Conservation (phyloP, 2,113 vertebrate genomes). For the Lepisosteus osseus region DNA sequence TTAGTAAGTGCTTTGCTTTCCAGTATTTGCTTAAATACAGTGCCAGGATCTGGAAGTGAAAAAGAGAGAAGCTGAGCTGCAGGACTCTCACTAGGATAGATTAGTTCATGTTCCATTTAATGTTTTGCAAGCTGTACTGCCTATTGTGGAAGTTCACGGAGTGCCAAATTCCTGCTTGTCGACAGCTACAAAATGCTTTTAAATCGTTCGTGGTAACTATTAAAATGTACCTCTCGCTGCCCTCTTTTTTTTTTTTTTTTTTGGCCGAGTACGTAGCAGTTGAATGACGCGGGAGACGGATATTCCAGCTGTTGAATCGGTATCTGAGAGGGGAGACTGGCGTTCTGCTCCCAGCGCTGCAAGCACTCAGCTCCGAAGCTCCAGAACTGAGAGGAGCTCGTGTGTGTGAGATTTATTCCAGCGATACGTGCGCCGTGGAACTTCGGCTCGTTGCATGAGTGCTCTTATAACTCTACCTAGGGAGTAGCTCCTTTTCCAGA, state of each 20-base stretch:
- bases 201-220: not conserved
- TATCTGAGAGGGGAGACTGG: not conserved
- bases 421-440: too few relatives aligned
- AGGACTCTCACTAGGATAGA: not conserved
- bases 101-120: not conserved
- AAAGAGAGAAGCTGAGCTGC: not conserved
- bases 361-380: too few relatives aligned
- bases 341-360: too few relatives aligned
- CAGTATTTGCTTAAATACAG: too few relatives aligned
- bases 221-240: constrained; percentile 1
- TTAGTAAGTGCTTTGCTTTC: not conserved
- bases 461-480: too few relatives aligned
- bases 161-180: constrained; percentile 8
- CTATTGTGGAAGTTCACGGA: not conserved
- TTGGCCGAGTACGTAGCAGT: constrained; percentile 1
- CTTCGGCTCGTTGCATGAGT: too few relatives aligned
- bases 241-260: not conserved
- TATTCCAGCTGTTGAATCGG: constrained; percentile 10
- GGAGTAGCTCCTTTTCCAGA: too few relatives aligned
- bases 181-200: not conserved
- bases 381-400: too few relatives aligned
- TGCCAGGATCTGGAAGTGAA: too few relatives aligned
- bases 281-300: not conserved
- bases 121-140: not conserved
- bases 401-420: too few relatives aligned